Base-by-base conservation (phyloP, 2,797 vertebrate species). In the Anguilla obscura region DNA sequence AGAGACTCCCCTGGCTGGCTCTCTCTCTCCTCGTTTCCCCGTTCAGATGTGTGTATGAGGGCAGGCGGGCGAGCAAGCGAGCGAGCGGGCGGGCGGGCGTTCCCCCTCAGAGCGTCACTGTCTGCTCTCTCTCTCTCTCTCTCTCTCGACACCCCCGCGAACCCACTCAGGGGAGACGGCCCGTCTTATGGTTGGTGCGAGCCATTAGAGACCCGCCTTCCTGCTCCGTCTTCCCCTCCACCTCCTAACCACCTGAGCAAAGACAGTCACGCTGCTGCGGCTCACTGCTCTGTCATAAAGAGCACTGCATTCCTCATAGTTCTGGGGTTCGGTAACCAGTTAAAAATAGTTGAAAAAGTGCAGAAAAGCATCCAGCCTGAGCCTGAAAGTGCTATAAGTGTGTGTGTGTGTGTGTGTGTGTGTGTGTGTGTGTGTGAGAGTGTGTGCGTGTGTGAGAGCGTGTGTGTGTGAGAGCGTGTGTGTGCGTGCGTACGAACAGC, bases 1-100 rank as follows among this genome's bases (percentile, higher is more conserved):
- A 54, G 89, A 86, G 91, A 90, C 82, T 33, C 84, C 21, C 54
- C 84, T 86, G 45, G 56, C 45, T 50, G 60, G 33, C 52, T 76
- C 50, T 14, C 84, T 86, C 66, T 52, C 85, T 85, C 54, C 85
- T 36, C 48, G 74, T 40, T 71, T 63, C 84, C 30, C 85, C 4
- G 48, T 66, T 83, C 30, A 12, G 45, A 24, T 76, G 33, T 10
- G 85, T 1, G 24, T 5, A n/a, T 21, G 74, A n/a, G 45, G 40
- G 21, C 80, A 1, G 76, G 40, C 24, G 16, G 33, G 33, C 33
- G 33, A 33, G 33, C 33, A 33, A 33, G 33, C 33, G 33, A 33
- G 3, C 33, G 33, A 33, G 3, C 5, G 16, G 1, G 36, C 36
- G 36, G 36, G 36, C 36, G 48, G 48, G 21, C 3, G 52, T 33